A percentile compares a stretch with the other conserved stretches of the same genome.
These are phyloP conservation scores for Ditylenchus dipsaci DNA, from an alignment of 1,140 invertebrate genomes.

Conservation along the genomic window DNA sequence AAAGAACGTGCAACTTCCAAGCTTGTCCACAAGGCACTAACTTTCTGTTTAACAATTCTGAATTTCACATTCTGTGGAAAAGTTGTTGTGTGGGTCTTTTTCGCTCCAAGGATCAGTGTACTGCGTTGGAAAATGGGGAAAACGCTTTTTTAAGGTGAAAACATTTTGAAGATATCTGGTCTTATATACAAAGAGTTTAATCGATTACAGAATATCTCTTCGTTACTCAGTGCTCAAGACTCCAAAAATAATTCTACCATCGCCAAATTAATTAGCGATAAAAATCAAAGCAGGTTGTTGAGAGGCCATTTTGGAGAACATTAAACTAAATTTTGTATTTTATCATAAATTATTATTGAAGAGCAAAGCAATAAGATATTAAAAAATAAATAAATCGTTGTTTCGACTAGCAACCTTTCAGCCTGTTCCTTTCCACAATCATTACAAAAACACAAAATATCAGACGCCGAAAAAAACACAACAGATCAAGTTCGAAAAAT, in stretches of 20 bases:
- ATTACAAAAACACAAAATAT: no score
- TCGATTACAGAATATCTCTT: conserved; percentile 10
- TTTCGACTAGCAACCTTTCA: no score
- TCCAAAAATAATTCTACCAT: not conserved
- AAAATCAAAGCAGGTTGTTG: not conserved
- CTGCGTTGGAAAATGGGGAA: conserved; percentile 17
- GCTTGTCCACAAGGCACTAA: conserved; percentile 52
- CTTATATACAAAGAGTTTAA: not conserved
- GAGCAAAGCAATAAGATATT: no score
- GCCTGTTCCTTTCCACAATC: no score
- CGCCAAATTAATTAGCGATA: not conserved
- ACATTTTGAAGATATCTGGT: not conserved
- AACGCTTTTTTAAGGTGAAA: conserved; percentile 13
- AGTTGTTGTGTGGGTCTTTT: conserved; percentile 56
- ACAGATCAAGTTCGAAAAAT: no score
- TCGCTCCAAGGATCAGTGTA: conserved; percentile 12
- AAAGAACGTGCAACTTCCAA: conserved; percentile 52
- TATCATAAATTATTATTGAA: no score
- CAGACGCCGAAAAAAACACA: no score
- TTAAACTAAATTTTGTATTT: no score
- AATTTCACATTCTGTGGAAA: conserved; percentile 56
- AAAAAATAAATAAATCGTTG: no score
- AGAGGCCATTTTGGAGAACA: not conserved
- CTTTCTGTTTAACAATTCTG: conserved; percentile 55
- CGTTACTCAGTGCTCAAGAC: conserved; percentile 10